Conservation (phyloP, 2,797 vertebrate species). For the Rhinichthys osculus region DNA sequence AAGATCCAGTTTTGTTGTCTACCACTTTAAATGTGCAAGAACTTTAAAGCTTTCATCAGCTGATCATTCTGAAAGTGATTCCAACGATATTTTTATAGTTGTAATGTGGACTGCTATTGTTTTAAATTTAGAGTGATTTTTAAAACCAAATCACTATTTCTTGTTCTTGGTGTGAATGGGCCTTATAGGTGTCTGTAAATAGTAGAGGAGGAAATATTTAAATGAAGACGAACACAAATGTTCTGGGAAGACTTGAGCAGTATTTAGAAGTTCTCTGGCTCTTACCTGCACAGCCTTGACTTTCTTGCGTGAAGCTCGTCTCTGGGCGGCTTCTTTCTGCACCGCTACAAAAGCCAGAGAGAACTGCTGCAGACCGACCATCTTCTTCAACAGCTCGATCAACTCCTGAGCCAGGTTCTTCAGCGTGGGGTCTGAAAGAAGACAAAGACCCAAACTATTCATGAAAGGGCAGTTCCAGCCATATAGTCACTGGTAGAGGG, state of each 20-base stretch:
- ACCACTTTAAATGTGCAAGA: neutral
- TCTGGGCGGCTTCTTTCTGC: constrained; percentile 89
- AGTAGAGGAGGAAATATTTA: neutral
- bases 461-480: neutral
- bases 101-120: neutral
- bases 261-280: neutral
- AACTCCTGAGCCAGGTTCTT: constrained; percentile 97
- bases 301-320: constrained; percentile 85
- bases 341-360: constrained; percentile 90
- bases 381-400: constrained; percentile 92
- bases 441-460: neutral
- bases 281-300: constrained; percentile 90
- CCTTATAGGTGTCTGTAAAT: neutral
- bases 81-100: neutral
- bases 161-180: neutral
- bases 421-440: constrained; percentile 85
- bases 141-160: neutral
- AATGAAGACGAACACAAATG: neutral
- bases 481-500: neutral
- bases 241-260: neutral
- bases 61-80: neutral
- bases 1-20: neutral
- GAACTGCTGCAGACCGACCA: constrained; percentile 89
- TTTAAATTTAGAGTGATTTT: neutral
- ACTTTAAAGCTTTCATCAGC: neutral